Evolutionary conservation across 2,888 invertebrate species (phyloP).

Genomic region (Acronicta alni): DNA sequence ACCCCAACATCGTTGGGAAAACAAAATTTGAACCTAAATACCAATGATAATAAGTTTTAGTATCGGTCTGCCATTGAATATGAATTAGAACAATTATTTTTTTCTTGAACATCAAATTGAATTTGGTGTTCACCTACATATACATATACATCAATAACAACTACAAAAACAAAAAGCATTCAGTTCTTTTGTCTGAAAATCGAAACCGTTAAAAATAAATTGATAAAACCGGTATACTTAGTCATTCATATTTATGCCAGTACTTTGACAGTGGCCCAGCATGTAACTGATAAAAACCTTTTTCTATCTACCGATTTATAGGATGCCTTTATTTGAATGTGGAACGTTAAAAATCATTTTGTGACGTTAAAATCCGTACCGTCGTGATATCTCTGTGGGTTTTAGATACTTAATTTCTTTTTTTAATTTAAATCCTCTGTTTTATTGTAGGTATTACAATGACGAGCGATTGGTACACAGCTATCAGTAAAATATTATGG

Average conservation of each 20-base stretch:
- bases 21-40: no score
- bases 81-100: no score
- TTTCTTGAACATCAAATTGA: no score
- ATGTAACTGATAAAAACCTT: conserved; percentile 44
- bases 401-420: conserved; percentile 20
- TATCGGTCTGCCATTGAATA: no score
- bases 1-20: no score
- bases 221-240: conserved; percentile 38
- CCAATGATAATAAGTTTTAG: no score
- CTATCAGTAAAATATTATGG: conserved; percentile 57
- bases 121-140: no score
- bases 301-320: conserved; percentile 43
- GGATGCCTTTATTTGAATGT: conserved; percentile 32
- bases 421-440: conserved; percentile 34
- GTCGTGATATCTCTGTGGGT: conserved; percentile 22
- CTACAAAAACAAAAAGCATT: no score
- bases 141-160: no score
- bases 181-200: conserved; percentile 3
- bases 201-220: conserved; percentile 28
- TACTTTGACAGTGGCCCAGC: conserved; percentile 27
- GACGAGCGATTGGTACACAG: conserved; percentile 34
- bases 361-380: conserved; percentile 28
- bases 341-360: conserved; percentile 49
- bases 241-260: conserved; percentile 41
- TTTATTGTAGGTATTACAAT: conserved; percentile 41